Evolutionary conservation across 2,113 vertebrate genomes (phyloP), one percentile per base, ranked within the genome.

Genomic region (Cebidichthys violaceus): DNA sequence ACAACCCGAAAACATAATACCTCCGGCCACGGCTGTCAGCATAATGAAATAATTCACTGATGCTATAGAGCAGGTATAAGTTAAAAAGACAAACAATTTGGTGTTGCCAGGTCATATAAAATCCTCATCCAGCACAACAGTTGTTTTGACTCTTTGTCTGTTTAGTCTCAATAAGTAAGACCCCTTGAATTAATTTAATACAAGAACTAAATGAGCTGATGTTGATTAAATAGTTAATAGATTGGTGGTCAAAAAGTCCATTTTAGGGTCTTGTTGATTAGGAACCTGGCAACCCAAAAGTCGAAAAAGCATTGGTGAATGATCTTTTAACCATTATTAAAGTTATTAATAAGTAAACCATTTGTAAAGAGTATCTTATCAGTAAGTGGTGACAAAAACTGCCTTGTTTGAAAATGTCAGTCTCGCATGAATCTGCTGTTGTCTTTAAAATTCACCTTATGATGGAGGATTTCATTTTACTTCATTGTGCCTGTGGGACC

Each of bases 401-500:
- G 6, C 6, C 3, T 41, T 43, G 14, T 62, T 75, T 76, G 18
- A 18, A 39, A 33, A 80, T 24, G 10, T 7, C 41, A 68, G 29
- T 68, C 45, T 54, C 31, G 20, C 50, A 50, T 22, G 6, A 69
- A 33, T 54, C 14, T 68, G 57, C 33, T 4, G 20, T 69, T 71
- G 43, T 78, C 54, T 74, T 33, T 69, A 85, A 62, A 57, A 75
- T 79, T 86, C 69, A 82, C 66, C 55, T 85, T 65, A 29, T 35
- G 50, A 55, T 47, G 33, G 47, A 85, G 69, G 55, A 75, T 83
- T 84, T 81, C 64, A 37, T 88, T 87, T 81, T 70, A 83, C 77
- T 89, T 86, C 35, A 84, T 57, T n/a, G 52, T 47, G 8, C 84
- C 78, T 29, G 55, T 43, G 77, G 79, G 88, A 85, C 66, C 71